phyloP scores from a whole-genome alignment of 2,888 invertebrate genomes.

The Campopleginae sp. region DNA sequence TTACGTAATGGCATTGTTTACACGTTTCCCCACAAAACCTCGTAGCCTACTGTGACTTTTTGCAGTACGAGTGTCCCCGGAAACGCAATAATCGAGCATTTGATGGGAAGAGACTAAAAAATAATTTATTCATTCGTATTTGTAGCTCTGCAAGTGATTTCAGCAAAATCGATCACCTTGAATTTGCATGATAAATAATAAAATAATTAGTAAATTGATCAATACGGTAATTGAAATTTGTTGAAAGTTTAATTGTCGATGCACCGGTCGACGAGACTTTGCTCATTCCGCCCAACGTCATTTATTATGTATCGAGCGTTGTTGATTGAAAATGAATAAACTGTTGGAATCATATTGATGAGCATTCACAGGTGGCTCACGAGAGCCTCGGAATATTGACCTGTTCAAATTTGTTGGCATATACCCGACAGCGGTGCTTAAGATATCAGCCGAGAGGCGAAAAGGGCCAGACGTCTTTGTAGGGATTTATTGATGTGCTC shows the following conservation, averaged over 20 bases:
- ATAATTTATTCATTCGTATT: neutral
- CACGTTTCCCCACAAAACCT: neutral
- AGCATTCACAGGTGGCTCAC: neutral
- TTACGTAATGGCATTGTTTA: neutral
- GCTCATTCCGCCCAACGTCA: neutral
- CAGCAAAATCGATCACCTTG: neutral
- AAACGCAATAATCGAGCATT: too few relatives aligned
- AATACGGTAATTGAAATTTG: neutral
- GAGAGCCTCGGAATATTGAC: neutral
- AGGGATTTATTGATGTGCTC: conserved; percentile 34
- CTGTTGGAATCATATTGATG: conserved; percentile 6
- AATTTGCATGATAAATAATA: neutral
- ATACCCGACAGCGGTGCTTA: neutral
- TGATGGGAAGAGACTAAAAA: neutral
- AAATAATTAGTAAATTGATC: neutral
- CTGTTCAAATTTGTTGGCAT: conserved; percentile 20
- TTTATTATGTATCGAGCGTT: neutral
- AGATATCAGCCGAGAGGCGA: conserved; percentile 26
- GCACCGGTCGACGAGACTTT: neutral
- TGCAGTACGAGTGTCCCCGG: too few relatives aligned
- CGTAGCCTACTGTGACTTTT: neutral
- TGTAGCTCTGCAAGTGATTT: neutral
- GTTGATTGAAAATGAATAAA: neutral
- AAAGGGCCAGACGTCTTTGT: conserved; percentile 26
- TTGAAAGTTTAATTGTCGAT: neutral